A percentile compares a stretch with the other conserved stretches of the same genome.
Evolutionary conservation across 2,113 vertebrate species (phyloP).

Genomic region (Prolemur simus): DNA sequence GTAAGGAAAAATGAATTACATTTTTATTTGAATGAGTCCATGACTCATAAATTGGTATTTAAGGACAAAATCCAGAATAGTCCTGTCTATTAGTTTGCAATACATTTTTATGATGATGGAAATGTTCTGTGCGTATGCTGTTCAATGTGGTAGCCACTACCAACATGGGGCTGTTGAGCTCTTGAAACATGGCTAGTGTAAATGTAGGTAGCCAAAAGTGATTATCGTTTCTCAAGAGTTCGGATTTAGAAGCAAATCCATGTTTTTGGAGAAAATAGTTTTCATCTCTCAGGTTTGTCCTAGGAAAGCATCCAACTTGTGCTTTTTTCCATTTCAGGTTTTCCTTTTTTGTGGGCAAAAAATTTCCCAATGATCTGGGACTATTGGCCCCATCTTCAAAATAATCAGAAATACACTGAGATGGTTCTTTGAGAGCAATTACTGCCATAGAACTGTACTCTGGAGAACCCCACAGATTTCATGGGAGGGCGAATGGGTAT

Average conservation of each 20-base stretch:
- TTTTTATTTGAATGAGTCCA: not conserved
- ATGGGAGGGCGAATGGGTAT: not conserved
- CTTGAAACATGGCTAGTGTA: not conserved
- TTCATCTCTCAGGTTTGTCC: not conserved
- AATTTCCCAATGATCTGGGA: not conserved
- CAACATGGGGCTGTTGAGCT: not conserved
- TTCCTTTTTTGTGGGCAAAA: not conserved
- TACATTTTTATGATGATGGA: not conserved
- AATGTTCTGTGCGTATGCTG: not conserved
- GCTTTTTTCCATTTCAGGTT: not conserved
- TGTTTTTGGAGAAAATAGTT: not conserved
- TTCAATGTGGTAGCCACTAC: not conserved
- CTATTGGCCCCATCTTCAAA: not conserved
- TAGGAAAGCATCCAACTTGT: not conserved
- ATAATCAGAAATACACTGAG: not conserved
- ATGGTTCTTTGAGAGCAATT: not conserved
- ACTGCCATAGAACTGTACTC: not conserved
- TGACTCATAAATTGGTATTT: not conserved
- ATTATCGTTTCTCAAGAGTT: not conserved
- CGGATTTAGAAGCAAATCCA: not conserved
- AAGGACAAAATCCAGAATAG: not conserved
- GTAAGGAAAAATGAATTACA: not conserved
- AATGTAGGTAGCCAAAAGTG: not conserved
- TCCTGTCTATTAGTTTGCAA: not conserved
- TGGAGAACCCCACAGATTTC: not conserved